Evolutionary conservation across 1,140 invertebrate genomes (phyloP), one percentile per base, ranked within the genome.

Genomic region (Megathymus violae): DNA sequence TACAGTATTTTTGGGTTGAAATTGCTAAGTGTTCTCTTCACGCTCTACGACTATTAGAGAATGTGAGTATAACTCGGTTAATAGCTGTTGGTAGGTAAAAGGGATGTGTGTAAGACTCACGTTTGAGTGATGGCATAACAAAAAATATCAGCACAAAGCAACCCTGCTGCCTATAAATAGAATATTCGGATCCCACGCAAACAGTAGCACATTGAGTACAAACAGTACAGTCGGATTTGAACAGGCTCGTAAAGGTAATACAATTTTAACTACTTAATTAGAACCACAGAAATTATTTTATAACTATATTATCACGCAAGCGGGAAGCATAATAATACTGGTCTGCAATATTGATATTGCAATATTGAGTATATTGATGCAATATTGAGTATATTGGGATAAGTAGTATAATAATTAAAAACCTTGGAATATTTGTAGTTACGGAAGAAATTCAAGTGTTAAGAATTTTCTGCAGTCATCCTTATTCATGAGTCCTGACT

Each of bases 111-210:
- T 76, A 63, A 69, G 62, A 36, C 74, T 82, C 77, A 87, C 79
- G 83, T 78, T 85, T 78, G 74, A 73, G 70, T 63, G 72, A 82
- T 81, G 76, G 75, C 67, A 78, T 63, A 78, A 78, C 78, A 86
- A 89, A 85, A 89, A 89, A 84, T 78, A 75, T 78, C 64, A 71
- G 68, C 58, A 67, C 63, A 69, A 62, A 81, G 80, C 67, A 80
- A 86, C 78, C 79, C 50, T 93, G 93, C 91, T 93, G 76, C 50
- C 69, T 89, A 84, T 68, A 81, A 73, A 79, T 80, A 68, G 72
- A 73, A 71, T 78, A 82, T 75, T 76, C 60, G 41, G 72, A 71
- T 87, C 76, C 68, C 74, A 82, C 76, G 71, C 67, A 66, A 79
- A 71, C 79, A 89, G 82, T 86, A 82, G 63, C 75, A 75, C 61